phyloP scores from a whole-genome alignment of 2,888 invertebrate genomes.

The Zygaena filipendulae region DNA sequence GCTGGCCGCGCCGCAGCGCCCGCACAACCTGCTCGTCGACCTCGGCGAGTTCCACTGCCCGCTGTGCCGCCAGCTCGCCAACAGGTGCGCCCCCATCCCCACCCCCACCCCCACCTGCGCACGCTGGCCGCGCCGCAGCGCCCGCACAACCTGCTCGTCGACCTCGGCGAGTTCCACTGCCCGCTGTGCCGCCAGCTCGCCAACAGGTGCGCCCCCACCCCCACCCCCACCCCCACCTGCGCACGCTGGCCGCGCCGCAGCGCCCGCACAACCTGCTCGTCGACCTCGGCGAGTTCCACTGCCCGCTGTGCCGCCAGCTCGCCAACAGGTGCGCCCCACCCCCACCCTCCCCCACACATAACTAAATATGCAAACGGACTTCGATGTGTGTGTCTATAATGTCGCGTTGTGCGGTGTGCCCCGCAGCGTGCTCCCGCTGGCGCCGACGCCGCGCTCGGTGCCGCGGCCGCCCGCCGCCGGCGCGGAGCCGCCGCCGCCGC shows the following conservation, averaged over 20 bases:
- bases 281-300: constrained; percentile 86
- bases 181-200: constrained; percentile 96
- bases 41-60: constrained; percentile 94
- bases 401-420: too few species aligned
- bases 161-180: constrained; percentile 89
- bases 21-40: constrained; percentile 74
- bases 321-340: constrained; percentile 61
- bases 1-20: constrained; percentile 80
- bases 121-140: constrained; percentile 84
- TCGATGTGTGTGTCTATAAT: too few species aligned
- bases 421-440: constrained; percentile 56
- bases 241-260: constrained; percentile 83
- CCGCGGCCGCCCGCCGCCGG: constrained; percentile 45
- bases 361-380: too few species aligned
- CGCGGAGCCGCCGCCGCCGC: constrained; percentile 69
- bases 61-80: constrained; percentile 97
- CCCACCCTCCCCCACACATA: constrained; percentile 22
- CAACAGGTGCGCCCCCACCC: constrained; percentile 96
- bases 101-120: constrained; percentile 90
- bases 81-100: constrained; percentile 94
- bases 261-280: constrained; percentile 77
- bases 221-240: constrained; percentile 91
- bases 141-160: constrained; percentile 75
- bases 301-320: constrained; percentile 92
- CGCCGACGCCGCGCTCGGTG: constrained; percentile 73